Base-by-base conservation (phyloP, 2,113 vertebrate genomes). In the Sminthopsis crassicaudata region DNA sequence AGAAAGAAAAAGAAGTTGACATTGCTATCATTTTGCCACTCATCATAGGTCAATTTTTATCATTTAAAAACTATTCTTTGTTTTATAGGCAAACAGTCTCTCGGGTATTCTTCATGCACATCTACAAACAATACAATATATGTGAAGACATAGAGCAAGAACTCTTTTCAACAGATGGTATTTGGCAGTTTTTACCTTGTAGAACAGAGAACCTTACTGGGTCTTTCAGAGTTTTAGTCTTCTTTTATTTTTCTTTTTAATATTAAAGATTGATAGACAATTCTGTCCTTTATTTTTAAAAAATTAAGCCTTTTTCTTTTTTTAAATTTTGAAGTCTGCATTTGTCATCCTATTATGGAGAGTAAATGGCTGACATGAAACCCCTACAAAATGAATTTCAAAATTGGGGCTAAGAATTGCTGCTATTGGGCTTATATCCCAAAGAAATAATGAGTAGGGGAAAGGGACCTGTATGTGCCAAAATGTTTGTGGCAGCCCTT, bases 331-430 rank as follows among this genome's bases (percentile, higher is more conserved):
- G 91, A 95, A 93, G 96, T 53, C 91, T 91, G 42, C 92, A 60
- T 96, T 97, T 96, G 94, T 96, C 95, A 97, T 96, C 67, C 95
- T 93, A 96, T 92, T 53, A 60, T 36, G 36, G 95, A 97, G 14
- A 91, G 55, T 93, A 96, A 97, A 94, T 23, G 89, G 91, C 92
- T 94, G 91, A 97, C 96, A 95, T 96, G 91, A 97, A 96, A 94
- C 90, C 91, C 88, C 94, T 96, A 53, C 89, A 95, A 96, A 96
- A 98, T 94, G 53, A 97, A 46, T 90, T 93, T 96, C 93, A 76
- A 90, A 93, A 95, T 90, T 92, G 52, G 50, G 94, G 90, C 84
- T 90, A 90, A 48, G 27, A 57, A 94, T 96, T n/a, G n/a, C n/a
- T n/a, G n/a, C n/a, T n/a, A n/a, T n/a, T n/a, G n/a, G n/a, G n/a